Evolutionary conservation across 2,797 vertebrate species (phyloP).

Genomic region (Hippoglossus hippoglossus): DNA sequence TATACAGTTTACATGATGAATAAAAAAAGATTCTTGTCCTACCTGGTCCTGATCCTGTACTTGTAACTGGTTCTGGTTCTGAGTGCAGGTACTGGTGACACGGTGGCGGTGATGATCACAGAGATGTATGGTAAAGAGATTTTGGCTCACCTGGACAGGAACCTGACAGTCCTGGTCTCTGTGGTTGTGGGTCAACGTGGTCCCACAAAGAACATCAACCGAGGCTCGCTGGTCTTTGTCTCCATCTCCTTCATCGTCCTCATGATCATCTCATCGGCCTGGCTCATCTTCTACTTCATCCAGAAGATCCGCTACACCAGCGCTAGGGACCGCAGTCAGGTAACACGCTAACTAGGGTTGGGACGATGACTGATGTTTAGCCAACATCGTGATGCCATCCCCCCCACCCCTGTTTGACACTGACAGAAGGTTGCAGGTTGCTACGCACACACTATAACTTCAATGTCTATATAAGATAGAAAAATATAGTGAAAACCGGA

Average conservation of each 20-base stretch:
- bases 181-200: conserved; percentile 90
- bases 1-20: too few species aligned
- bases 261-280: conserved; percentile 97
- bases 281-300: conserved; percentile 99
- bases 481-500: too few species aligned
- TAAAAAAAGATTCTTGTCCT: too few species aligned
- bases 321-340: conserved; percentile 94
- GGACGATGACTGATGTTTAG: too few species aligned
- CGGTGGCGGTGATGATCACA: conserved; percentile 97
- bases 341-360: conserved; percentile 45
- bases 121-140: conserved; percentile 94
- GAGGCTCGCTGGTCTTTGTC: conserved; percentile 95
- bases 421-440: too few species aligned
- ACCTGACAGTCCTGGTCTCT: conserved; percentile 92
- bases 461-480: too few species aligned
- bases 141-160: conserved; percentile 92
- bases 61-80: neutral
- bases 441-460: too few species aligned
- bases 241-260: conserved; percentile 98
- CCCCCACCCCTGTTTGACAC: too few species aligned
- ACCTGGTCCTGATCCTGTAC: neutral
- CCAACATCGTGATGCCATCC: too few species aligned
- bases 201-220: conserved; percentile 89
- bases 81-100: conserved; percentile 92
- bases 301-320: conserved; percentile 97